A percentile compares a stretch with the other conserved stretches of the same genome.
Evolutionary conservation across 2,113 vertebrate genomes (phyloP).

Genomic region (Chaetops frenatus): DNA sequence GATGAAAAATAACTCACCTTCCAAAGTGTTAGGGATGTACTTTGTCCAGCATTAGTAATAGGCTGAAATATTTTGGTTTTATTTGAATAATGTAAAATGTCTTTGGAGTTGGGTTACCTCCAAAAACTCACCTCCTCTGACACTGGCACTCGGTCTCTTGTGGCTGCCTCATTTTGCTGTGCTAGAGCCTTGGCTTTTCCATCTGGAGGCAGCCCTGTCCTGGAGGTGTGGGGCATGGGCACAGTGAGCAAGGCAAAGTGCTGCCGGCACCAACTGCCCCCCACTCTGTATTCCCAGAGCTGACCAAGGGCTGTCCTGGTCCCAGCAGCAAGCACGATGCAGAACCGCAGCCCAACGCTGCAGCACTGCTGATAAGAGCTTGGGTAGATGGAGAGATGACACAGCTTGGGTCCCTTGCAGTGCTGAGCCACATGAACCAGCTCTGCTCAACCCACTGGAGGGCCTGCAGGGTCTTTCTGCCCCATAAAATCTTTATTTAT

Average conservation of each 20-base stretch:
- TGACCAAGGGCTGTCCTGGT: neutral
- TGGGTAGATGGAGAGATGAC: neutral
- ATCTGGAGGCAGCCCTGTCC: neutral
- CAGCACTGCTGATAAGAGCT: neutral
- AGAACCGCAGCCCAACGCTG: neutral
- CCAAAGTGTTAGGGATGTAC: neutral
- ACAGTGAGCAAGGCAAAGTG: fast-evolving
- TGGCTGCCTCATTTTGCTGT: fast-evolving
- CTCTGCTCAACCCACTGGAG: neutral
- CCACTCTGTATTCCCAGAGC: fast-evolving
- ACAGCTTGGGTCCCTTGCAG: neutral
- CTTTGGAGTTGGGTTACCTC: neutral
- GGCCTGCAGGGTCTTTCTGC: neutral
- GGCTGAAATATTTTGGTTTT: neutral
- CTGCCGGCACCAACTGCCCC: neutral
- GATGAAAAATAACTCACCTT: neutral
- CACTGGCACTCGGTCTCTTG: fast-evolving
- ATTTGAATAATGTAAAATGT: neutral
- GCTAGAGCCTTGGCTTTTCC: neutral
- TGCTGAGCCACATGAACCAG: fast-evolving
- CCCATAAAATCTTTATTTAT: neutral
- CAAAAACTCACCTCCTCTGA: neutral
- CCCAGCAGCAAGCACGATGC: fast-evolving
- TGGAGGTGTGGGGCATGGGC: fast-evolving
- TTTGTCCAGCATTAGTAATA: neutral